These are phyloP conservation scores for Acanthornis magna DNA, from an alignment of 2,797 vertebrate genomes.

Conservation along the genomic window DNA sequence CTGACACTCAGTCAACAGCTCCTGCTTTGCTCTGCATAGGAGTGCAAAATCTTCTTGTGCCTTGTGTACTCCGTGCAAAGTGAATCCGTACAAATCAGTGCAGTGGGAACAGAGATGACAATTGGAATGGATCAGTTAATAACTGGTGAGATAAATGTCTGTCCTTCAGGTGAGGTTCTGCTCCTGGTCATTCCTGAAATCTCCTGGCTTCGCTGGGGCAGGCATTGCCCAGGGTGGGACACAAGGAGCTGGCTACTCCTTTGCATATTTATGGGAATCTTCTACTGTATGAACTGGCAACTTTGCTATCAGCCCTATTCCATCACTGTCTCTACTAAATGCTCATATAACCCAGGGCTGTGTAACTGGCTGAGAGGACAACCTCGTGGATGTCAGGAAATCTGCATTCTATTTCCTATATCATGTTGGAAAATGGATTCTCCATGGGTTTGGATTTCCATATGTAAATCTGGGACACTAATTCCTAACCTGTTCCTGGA, in stretches of 20 bases:
- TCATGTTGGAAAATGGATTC: background rate
- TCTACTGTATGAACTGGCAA: background rate
- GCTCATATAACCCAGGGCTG: background rate
- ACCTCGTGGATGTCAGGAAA: background rate
- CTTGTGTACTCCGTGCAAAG: background rate
- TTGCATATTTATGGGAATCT: background rate
- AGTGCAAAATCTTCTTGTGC: background rate
- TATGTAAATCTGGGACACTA: background rate
- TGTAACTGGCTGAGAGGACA: background rate
- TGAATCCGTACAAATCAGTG: background rate
- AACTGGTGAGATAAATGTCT: background rate
- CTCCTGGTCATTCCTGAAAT: background rate
- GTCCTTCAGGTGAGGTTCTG: background rate
- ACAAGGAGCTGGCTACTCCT: background rate
- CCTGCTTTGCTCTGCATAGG: background rate
- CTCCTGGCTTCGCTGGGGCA: background rate
- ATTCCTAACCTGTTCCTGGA: conserved; percentile 12
- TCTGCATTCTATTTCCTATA: background rate
- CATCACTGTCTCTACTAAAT: background rate
- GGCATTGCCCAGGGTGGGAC: too few species aligned
- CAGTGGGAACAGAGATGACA: background rate
- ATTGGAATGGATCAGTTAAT: background rate
- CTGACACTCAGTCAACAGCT: background rate
- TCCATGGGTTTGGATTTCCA: background rate
- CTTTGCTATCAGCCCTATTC: background rate